phyloP scores from a whole-genome alignment of 2,797 vertebrate genomes.

The Phrynocephalus forsythii region DNA sequence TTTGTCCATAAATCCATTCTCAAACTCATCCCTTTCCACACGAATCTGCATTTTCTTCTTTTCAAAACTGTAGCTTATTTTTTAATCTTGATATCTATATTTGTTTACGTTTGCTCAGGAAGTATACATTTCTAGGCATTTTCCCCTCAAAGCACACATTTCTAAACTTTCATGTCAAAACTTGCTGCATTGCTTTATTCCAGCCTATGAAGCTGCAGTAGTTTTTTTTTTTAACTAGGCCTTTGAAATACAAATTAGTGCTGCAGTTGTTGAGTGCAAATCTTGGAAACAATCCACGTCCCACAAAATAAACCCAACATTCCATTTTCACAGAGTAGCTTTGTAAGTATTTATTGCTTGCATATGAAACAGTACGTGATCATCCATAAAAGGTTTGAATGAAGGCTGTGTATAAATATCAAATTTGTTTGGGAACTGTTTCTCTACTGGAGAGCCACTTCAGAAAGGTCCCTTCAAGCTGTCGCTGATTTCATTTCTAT shows the following conservation, averaged over 20 bases:
- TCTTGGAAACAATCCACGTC: neutral
- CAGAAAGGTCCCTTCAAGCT: neutral
- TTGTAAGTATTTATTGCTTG: neutral
- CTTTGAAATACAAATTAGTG: neutral
- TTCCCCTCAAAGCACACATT: neutral
- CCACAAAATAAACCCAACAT: neutral
- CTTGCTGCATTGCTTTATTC: neutral
- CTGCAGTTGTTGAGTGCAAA: neutral
- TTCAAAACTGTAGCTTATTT: neutral
- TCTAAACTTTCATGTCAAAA: neutral
- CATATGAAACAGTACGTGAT: neutral
- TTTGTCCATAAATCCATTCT: neutral
- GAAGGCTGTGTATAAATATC: neutral
- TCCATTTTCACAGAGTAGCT: neutral
- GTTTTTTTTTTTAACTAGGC: neutral
- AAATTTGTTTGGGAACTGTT: neutral
- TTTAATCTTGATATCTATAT: too few relatives aligned
- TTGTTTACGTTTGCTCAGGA: neutral
- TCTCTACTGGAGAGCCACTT: neutral
- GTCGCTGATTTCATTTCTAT: constrained; percentile 19
- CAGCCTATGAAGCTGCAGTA: too few relatives aligned
- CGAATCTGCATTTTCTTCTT: neutral
- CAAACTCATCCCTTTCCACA: neutral
- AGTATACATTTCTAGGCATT: neutral
- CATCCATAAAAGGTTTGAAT: neutral